Percentiles rank a stretch among this genome's conserved stretches.
Conservation (phyloP, 2,888 invertebrate genomes). For the Sesamia inferens region DNA sequence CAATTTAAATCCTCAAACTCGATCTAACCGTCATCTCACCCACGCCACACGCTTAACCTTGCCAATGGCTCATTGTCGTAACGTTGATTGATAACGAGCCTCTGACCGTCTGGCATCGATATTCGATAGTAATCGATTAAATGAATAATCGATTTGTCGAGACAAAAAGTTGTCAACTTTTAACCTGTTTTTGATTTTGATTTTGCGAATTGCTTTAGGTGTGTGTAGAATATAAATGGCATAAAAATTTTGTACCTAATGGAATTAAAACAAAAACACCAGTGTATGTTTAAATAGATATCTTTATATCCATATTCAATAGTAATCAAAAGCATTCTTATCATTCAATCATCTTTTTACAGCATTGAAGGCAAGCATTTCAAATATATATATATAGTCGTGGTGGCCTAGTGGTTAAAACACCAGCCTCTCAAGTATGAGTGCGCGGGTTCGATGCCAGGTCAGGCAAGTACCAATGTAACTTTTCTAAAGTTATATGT, state of each 20-base stretch:
- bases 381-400: no score
- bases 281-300: no score
- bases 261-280: no score
- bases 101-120: conserved; percentile 45
- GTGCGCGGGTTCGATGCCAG: no score
- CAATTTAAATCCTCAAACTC: conserved; percentile 22
- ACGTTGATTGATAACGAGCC: conserved; percentile 52
- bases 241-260: no score
- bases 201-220: conserved; percentile 8
- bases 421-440: no score
- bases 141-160: conserved; percentile 52
- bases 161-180: conserved; percentile 39
- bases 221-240: background rate
- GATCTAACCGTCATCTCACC: conserved; percentile 35
- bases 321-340: no score
- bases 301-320: background rate
- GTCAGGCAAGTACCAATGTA: no score
- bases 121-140: conserved; percentile 47
- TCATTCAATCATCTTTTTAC: background rate
- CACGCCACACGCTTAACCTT: conserved; percentile 45
- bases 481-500: no score
- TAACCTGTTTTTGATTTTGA: conserved; percentile 13
- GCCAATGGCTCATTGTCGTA: conserved; percentile 51
- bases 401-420: no score
- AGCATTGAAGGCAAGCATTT: no score